Base-by-base conservation (phyloP, 1,140 invertebrate species). In the Matsumurasca onukii region DNA sequence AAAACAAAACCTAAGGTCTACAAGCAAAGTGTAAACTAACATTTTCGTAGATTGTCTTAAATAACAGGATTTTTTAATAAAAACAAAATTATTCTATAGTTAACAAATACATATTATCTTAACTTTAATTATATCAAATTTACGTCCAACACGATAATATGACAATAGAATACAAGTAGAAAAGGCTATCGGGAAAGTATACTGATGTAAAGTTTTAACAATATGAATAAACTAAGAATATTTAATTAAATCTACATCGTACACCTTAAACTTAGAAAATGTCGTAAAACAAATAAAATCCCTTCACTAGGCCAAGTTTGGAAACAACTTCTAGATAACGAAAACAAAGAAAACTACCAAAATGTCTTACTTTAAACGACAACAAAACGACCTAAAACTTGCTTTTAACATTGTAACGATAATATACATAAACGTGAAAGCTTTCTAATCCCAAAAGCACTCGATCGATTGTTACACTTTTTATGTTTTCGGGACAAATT, bases 261-360 rank as follows among this genome's bases (percentile, higher is more conserved):
- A n/a, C n/a, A n/a, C n/a, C n/a, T n/a, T n/a, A n/a, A n/a, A n/a
- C n/a, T n/a, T n/a, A n/a, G n/a, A n/a, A n/a, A n/a, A n/a, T n/a
- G n/a, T n/a, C n/a, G n/a, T n/a, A n/a, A n/a, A 52, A 52, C 12
- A 15, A 5, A 52, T 17, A 17, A 52, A 22, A 52, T 52, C 20
- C 3, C 20, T 17, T 27, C 39, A 63, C 31, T 63, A 63, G 61
- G 61, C 61, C 61, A 63, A 63, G 30, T 63, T 31, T 63, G 61
- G 61, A 63, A 63, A 63, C 61, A 39, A 63, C 5, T n/a, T 2
- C n/a, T 31, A 39, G 39, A 5, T 2, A n/a, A 39, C 2, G 9
- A 5, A 20, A 20, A 39, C 30, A 63, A 63, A 63, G n/a, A n/a
- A n/a, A n/a, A n/a, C n/a, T n/a, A n/a, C n/a, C n/a, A n/a, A n/a